Evolutionary conservation across 2,113 vertebrate genomes (phyloP).

Genomic region (Patagioenas fasciata): DNA sequence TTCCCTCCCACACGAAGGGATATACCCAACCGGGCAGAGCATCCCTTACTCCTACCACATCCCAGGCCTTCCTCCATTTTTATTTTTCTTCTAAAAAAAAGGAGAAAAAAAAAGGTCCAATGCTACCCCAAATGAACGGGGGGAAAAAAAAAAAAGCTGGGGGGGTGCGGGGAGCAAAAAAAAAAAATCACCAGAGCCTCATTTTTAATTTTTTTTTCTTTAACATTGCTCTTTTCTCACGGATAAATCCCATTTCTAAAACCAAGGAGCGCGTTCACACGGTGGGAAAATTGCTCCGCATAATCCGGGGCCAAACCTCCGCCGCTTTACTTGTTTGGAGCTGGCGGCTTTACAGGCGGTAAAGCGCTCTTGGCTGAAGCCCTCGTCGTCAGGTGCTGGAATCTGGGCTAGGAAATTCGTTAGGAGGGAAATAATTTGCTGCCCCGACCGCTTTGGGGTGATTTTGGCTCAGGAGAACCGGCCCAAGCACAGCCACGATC

Average conservation of each 20-base stretch:
- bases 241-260: neutral
- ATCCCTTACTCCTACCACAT: neutral
- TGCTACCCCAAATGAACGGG: neutral
- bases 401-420: neutral
- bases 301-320: neutral
- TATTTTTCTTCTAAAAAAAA: neutral
- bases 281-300: neutral
- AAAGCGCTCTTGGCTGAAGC: neutral
- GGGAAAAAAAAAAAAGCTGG: too few species aligned
- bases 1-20: neutral
- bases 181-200: neutral
- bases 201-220: neutral
- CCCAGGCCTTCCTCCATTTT: neutral
- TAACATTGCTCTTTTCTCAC: neutral
- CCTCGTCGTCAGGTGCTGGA: neutral
- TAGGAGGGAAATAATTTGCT: neutral
- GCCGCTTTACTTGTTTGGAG: neutral
- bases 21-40: neutral
- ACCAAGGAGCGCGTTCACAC: neutral
- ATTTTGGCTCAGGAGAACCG: neutral
- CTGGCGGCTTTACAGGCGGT: neutral
- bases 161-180: too few species aligned
- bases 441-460: neutral
- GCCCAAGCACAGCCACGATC: neutral
- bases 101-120: neutral